These are phyloP conservation scores for Diabrotica balteata DNA, from an alignment of 2,888 invertebrate species.

Conservation along the genomic window DNA sequence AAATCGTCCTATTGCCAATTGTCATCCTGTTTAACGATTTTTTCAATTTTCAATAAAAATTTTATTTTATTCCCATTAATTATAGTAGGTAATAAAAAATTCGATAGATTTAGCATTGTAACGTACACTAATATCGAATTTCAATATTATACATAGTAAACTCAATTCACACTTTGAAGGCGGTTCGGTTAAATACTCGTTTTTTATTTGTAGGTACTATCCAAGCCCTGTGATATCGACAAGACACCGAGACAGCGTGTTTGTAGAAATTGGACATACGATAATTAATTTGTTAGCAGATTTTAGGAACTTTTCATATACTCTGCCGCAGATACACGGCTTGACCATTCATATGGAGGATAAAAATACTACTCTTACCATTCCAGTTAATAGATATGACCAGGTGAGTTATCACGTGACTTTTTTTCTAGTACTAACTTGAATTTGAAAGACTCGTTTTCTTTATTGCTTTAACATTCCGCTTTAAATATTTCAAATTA, in stretches of 20 bases:
- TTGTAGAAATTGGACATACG: conserved; percentile 85
- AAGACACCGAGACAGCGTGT: conserved; percentile 78
- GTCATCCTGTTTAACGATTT: no score
- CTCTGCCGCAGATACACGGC: conserved; percentile 77
- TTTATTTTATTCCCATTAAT: not conserved
- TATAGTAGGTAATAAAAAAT: no score
- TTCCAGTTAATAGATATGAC: conserved; percentile 78
- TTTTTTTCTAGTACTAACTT: no score
- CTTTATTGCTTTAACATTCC: no score
- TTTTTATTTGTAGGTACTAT: conserved; percentile 65
- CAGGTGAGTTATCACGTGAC: conserved; percentile 58
- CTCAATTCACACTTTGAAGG: no score
- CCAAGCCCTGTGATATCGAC: conserved; percentile 84
- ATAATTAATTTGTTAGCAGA: conserved; percentile 87
- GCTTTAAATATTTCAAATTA: no score
- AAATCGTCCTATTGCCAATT: no score
- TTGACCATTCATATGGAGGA: conserved; percentile 84
- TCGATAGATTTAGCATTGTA: no score
- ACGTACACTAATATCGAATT: no score
- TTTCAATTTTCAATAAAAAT: not conserved
- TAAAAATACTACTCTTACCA: conserved; percentile 76
- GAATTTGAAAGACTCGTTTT: no score
- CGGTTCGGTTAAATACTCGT: not conserved
- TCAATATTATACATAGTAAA: no score
- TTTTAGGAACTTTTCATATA: conserved; percentile 83